These are phyloP conservation scores for Catharus fuscescens DNA, from an alignment of 2,113 vertebrate genomes.

Conservation along the genomic window DNA sequence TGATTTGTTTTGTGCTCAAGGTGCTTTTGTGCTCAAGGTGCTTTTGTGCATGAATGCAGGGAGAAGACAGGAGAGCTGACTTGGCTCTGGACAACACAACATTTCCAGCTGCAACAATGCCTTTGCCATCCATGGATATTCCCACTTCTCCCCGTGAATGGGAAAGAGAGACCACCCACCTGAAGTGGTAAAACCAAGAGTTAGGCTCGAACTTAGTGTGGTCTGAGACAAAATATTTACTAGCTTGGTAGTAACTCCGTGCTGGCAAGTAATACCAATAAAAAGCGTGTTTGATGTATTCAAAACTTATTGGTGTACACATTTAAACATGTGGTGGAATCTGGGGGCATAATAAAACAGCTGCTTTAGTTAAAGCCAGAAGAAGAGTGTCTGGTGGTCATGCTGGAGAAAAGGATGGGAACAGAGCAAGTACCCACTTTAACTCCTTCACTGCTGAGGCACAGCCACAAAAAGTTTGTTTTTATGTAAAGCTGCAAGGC, in stretches of 20 bases:
- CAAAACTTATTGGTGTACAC: not conserved
- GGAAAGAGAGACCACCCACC: slow-evolving; percentile 28
- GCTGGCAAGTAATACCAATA: not conserved
- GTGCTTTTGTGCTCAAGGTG: not conserved
- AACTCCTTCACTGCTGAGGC: not conserved
- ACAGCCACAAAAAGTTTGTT: rapidly evolving
- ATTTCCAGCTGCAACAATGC: not conserved
- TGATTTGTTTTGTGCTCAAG: not conserved
- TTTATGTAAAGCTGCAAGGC: not conserved
- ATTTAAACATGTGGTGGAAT: slow-evolving; percentile 25
- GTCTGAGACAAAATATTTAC: slow-evolving; percentile 46
- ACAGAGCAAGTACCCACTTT: rapidly evolving
- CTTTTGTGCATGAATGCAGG: not conserved
- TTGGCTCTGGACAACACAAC: not conserved
- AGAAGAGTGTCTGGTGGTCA: not conserved
- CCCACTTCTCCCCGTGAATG: rapidly evolving
- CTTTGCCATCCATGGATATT: not conserved
- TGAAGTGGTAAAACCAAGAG: not conserved
- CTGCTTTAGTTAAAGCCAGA: not conserved
- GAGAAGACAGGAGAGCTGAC: not conserved
- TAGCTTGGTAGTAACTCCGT: slow-evolving; percentile 1
- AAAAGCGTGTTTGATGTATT: slow-evolving; percentile 28
- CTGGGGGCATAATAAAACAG: not conserved
- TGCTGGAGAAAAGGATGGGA: not conserved
- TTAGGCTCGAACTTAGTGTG: not conserved